Conservation (phyloP, 2,888 invertebrate species). For the Barypeithes pellucidus region DNA sequence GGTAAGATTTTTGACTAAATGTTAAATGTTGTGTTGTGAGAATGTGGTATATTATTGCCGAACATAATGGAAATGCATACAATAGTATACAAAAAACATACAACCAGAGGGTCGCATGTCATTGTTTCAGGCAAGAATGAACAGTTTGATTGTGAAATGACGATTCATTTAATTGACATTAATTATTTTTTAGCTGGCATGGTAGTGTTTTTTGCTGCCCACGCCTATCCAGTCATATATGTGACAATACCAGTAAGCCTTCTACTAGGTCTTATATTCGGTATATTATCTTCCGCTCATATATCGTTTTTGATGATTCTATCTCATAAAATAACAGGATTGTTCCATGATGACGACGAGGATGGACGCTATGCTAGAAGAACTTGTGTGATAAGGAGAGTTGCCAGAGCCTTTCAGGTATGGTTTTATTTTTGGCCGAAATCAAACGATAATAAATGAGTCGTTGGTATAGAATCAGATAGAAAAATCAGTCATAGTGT, state of each 20-base stretch:
- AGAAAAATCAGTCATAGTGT: no score
- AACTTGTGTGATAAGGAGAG: conserved; percentile 70
- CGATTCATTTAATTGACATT: no score
- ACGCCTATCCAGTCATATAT: conserved; percentile 75
- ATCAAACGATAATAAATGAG: no score
- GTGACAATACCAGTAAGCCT: conserved; percentile 73
- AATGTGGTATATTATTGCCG: no score
- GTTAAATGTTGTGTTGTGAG: no score
- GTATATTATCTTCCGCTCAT: conserved; percentile 66
- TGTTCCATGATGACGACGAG: conserved; percentile 70
- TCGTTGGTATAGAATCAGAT: no score
- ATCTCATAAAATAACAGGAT: conserved; percentile 69
- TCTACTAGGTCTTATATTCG: conserved; percentile 75
- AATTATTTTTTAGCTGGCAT: conserved; percentile 62
- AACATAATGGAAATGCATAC: no score
- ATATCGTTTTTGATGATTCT: conserved; percentile 70
- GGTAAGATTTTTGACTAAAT: conserved; percentile 58
- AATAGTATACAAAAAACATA: no score
- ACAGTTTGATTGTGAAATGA: no score
- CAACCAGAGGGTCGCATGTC: no score
- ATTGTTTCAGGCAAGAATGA: no score
- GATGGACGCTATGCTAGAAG: conserved; percentile 62
- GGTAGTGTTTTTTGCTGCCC: conserved; percentile 74
- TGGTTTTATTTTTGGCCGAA: no score
- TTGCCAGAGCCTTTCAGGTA: conserved; percentile 73